A percentile compares a stretch with the other conserved stretches of the same genome.
These are phyloP conservation scores for Zonitis immaculata DNA, from an alignment of 2,888 invertebrate species.

Conservation along the genomic window DNA sequence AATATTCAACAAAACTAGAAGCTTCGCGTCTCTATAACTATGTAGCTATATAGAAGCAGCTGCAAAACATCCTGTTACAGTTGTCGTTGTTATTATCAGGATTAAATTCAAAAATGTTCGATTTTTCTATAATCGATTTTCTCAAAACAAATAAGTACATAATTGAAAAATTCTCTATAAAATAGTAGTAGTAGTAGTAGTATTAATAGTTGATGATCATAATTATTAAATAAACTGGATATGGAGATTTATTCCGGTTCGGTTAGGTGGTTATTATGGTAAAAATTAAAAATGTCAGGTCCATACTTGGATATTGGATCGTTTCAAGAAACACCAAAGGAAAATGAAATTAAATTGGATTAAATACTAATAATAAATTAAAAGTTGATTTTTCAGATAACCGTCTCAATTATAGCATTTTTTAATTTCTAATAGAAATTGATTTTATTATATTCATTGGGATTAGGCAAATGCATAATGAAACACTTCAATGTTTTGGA, in stretches of 20 bases:
- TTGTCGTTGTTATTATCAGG: background rate
- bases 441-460: too few species aligned
- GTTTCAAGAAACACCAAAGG: background rate
- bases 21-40: too few species aligned
- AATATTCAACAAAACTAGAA: constrained; percentile 34
- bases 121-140: background rate
- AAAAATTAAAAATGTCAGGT: background rate
- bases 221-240: constrained; percentile 3
- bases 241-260: constrained; percentile 9
- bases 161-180: background rate
- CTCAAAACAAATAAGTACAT: background rate
- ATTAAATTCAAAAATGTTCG: background rate
- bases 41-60: background rate
- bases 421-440: too few species aligned
- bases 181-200: too few species aligned
- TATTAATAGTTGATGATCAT: background rate
- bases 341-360: background rate
- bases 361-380: background rate
- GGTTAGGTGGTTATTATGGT: background rate
- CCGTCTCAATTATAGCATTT: background rate
- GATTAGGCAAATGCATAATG: too few species aligned
- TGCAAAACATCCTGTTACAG: background rate
- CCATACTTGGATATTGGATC: background rate
- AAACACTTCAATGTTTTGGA: too few species aligned
- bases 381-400: background rate